Evolutionary conservation across 2,113 vertebrate species (phyloP).

Genomic region (Cheilinus undulatus): DNA sequence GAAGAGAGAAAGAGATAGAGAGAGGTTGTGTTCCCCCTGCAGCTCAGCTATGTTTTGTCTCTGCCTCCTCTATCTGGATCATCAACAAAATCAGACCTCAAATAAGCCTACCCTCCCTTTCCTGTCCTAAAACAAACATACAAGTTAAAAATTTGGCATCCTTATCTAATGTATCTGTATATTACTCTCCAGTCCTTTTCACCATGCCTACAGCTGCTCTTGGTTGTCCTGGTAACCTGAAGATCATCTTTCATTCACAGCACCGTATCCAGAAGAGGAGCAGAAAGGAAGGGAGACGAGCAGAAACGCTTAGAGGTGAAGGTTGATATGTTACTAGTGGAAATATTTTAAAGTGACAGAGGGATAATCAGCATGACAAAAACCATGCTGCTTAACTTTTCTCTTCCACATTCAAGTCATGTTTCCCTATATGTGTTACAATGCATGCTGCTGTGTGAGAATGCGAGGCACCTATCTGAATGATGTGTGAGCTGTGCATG

Average conservation of each 20-base stretch:
- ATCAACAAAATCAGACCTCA: conserved; percentile 30
- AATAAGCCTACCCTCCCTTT: conserved; percentile 29
- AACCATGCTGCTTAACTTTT: not conserved
- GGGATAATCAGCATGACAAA: not conserved
- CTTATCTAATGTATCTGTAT: not conserved
- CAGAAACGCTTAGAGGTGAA: too few species aligned
- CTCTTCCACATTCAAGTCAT: conserved; percentile 9
- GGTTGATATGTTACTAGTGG: too few species aligned
- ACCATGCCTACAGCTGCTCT: conserved; percentile 65
- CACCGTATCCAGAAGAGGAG: conserved; percentile 62
- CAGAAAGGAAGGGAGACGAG: not conserved
- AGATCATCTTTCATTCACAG: conserved; percentile 69
- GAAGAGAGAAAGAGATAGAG: not conserved
- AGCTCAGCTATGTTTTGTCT: conserved; percentile 33
- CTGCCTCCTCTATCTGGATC: conserved; percentile 34
- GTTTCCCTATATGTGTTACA: conserved; percentile 4
- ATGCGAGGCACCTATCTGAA: conserved; percentile 1
- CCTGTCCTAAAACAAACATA: conserved; percentile 38
- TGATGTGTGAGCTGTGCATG: not conserved
- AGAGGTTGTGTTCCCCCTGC: conserved; percentile 26
- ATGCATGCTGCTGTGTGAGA: conserved; percentile 23
- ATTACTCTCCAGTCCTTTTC: conserved; percentile 17
- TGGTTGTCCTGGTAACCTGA: conserved; percentile 86
- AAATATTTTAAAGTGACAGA: not conserved
- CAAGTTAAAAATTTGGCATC: not conserved